A percentile compares a stretch with the other conserved stretches of the same genome.
phyloP scores from a whole-genome alignment of 1,140 invertebrate genomes.

The Hyposmocoma kahamanoa region DNA sequence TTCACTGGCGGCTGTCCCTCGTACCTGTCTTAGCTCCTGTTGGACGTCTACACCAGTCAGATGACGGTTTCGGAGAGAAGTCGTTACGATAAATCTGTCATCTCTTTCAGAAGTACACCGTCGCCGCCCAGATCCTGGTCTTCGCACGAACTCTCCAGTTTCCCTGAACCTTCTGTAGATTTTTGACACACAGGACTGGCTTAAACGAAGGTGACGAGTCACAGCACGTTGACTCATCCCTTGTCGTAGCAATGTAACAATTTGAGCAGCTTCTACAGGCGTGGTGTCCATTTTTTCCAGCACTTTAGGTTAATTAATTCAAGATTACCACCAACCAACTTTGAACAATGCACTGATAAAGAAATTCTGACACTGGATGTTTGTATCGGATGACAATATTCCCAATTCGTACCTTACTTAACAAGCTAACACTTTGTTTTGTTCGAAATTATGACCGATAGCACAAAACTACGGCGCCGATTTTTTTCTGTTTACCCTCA shows the following conservation, averaged over 20 bases:
- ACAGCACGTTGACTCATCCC: not conserved
- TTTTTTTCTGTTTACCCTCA: no score
- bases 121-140: not conserved
- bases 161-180: not conserved
- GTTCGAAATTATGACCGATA: no score
- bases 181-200: not conserved
- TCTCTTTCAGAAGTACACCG: not conserved
- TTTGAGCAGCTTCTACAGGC: not conserved
- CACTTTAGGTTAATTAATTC: not conserved
- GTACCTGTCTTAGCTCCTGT: not conserved
- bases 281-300: not conserved
- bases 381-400: no score
- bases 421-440: no score
- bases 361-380: no score
- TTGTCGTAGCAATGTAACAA: not conserved
- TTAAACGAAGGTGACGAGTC: not conserved
- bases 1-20: not conserved
- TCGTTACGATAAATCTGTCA: not conserved
- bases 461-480: no score
- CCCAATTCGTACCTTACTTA: no score
- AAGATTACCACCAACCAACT: not conserved
- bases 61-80: not conserved
- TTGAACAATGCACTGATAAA: not conserved
- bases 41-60: no score
- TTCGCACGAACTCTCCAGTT: not conserved